Conservation (phyloP, 1,140 invertebrate species). For the Camponotus floridanus region DNA sequence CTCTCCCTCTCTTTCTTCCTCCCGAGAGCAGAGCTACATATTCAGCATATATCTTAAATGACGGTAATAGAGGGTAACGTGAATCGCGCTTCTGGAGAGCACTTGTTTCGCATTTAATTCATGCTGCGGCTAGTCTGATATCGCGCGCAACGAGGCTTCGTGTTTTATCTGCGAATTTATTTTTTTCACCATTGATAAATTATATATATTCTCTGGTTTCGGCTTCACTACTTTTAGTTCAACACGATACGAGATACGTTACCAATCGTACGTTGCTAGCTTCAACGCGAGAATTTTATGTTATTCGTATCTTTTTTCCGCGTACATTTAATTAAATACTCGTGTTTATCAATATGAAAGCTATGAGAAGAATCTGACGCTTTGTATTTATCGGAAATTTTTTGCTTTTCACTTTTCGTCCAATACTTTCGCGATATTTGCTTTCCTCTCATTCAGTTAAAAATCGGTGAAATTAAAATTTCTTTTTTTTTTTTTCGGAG, state of each 20-base stretch:
- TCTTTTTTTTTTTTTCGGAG: background rate
- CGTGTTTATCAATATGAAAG: background rate
- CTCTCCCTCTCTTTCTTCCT: too few relatives aligned
- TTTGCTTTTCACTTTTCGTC: background rate
- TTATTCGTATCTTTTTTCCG: background rate
- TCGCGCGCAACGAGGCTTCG: background rate
- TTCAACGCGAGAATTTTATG: background rate
- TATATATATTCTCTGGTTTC: background rate
- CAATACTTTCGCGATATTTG: background rate
- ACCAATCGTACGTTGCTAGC: background rate
- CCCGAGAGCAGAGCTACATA: too few relatives aligned
- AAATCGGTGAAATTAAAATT: conserved; percentile 1
- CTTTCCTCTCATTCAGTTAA: background rate
- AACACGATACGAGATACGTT: background rate
- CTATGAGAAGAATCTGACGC: background rate
- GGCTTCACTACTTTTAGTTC: conserved; percentile 25
- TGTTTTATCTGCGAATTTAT: conserved; percentile 38
- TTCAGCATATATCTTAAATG: background rate
- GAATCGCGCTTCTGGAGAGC: conserved; percentile 13
- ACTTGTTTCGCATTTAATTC: conserved; percentile 26
- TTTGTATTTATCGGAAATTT: background rate
- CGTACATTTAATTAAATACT: background rate
- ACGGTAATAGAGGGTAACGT: conserved; percentile 3
- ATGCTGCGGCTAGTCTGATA: conserved; percentile 16
- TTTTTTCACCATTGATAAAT: conserved; percentile 44